Percentiles rank a stretch among this genome's conserved stretches.
These are phyloP conservation scores for Percopsis transmontana DNA, from an alignment of 2,113 vertebrate genomes.

Conservation along the genomic window DNA sequence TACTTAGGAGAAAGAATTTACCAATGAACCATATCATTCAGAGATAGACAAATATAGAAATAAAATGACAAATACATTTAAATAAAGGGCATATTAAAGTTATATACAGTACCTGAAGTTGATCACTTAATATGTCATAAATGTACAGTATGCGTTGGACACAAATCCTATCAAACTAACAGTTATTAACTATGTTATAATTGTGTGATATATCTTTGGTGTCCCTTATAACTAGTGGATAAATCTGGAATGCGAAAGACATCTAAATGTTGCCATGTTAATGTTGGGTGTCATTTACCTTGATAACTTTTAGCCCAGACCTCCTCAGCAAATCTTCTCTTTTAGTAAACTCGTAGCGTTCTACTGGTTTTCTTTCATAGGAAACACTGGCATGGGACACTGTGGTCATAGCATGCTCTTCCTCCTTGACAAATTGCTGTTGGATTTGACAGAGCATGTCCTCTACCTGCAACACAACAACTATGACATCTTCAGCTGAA, in stretches of 20 bases:
- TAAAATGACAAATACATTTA: no score
- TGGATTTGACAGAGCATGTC: constrained; percentile 77
- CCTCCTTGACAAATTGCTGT: constrained; percentile 55
- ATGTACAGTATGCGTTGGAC: no score
- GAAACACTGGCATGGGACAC: fast-evolving
- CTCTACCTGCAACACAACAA: constrained; percentile 72
- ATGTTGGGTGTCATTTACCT: constrained; percentile 39
- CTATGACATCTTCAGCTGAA: constrained; percentile 9
- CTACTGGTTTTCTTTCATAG: neutral
- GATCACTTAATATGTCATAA: no score
- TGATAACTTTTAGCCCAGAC: constrained; percentile 59
- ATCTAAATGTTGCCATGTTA: neutral
- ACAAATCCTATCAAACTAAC: no score
- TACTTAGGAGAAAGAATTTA: neutral
- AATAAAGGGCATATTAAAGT: no score
- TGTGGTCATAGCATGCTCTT: constrained; percentile 21
- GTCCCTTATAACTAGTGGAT: no score
- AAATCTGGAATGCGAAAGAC: no score
- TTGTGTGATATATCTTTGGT: no score
- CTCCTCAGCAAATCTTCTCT: constrained; percentile 42
- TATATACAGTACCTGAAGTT: no score
- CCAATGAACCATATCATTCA: no score
- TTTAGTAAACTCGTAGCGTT: neutral
- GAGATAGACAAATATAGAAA: no score
- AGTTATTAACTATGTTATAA: no score